Base-by-base conservation (phyloP, 2,888 invertebrate species). In the Entomobrya multifasciata region DNA sequence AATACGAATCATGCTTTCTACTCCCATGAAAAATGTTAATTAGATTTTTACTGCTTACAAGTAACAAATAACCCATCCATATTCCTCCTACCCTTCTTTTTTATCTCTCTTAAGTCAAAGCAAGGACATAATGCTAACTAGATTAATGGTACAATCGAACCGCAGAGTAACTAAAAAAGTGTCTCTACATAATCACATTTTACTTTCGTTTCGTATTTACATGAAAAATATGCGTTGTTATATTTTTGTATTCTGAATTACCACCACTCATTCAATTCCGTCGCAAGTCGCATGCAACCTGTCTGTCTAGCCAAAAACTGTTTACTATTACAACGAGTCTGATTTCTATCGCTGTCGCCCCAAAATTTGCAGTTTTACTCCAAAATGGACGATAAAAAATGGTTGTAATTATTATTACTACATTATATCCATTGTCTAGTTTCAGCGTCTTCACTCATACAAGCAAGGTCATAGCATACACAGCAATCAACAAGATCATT, bases 141-240 rank as follows among this genome's bases (percentile, higher is more conserved):
- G 70, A 72, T 72, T 72, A 72, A 72, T 72, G 22, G 49, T 25
- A 72, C 70, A 72, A 72, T 72, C 70, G 47, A 72, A 47, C 70
- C 47, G 70, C 49, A 44, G 44, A 67, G 22, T 5, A 41, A 22
- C 67, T 41, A 13, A n/a, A 67, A 67, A 67, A 67, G 8, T 67
- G 44, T 20, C 20, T 44, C 20, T 20, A 6, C 44, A 25, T 60
- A 44, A 67, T 36, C 36, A 36, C 4, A 36, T 8, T 36, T 36
- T 36, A 36, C 4, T 8, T 36, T 36, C 36, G 8, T 36, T 36
- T 36, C 36, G 8, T 36, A 36, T 8, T 6, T 36, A 8, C 36
- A 36, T 36, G 8, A 36, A 36, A 36, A 0, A 44, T 44, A 22
- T 67, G 13, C 13, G 41, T 44, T 20, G 0, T 41, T 41, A 11